Evolutionary conservation across 2,113 vertebrate genomes (phyloP).

Genomic region (Balaeniceps rex): DNA sequence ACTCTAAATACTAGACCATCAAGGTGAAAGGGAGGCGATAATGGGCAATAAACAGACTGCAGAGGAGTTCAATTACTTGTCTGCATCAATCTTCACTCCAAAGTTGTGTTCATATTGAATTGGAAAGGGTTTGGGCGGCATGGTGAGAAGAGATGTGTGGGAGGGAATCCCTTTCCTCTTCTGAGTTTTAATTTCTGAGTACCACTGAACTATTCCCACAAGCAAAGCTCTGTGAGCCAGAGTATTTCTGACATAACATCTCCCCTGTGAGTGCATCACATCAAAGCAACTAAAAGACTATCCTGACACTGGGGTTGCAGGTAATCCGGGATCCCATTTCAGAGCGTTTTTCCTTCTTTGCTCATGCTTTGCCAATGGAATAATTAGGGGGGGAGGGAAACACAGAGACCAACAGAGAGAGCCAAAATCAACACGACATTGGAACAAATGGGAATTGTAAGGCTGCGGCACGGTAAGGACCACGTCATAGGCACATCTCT

Average conservation of each 20-base stretch:
- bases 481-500: background rate
- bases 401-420: background rate
- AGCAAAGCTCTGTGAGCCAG: background rate
- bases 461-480: background rate
- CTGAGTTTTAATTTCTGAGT: background rate
- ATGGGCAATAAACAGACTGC: background rate
- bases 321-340: background rate
- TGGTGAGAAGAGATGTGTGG: conserved; percentile 16
- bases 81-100: conserved; percentile 21
- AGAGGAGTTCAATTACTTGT: conserved; percentile 14
- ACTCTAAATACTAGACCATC: background rate
- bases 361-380: background rate
- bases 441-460: background rate
- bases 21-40: conserved; percentile 7
- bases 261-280: background rate
- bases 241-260: background rate
- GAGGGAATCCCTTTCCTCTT: conserved; percentile 27
- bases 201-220: background rate
- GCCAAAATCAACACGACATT: background rate
- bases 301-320: background rate
- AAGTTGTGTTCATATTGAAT: background rate
- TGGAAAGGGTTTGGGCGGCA: background rate
- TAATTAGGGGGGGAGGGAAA: background rate
- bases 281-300: background rate
- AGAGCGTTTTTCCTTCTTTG: background rate